phyloP scores from a whole-genome alignment of 2,888 invertebrate species.

The Pammene fasciana region DNA sequence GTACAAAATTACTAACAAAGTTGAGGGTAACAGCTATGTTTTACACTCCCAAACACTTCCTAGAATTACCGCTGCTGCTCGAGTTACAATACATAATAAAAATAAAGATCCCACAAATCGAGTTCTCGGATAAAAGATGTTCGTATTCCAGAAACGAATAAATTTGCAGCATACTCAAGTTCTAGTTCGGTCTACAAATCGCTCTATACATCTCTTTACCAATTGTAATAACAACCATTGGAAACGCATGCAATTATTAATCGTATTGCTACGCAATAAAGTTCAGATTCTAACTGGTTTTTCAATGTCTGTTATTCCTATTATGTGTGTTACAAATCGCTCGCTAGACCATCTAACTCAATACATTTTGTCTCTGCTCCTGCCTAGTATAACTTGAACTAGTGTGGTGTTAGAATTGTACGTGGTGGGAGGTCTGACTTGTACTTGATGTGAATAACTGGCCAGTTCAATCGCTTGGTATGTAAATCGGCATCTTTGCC shows the following conservation, averaged over 20 bases:
- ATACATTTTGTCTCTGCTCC: not conserved
- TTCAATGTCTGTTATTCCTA: too few relatives aligned
- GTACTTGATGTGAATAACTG: not conserved
- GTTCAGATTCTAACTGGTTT: too few relatives aligned
- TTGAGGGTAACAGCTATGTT: too few relatives aligned
- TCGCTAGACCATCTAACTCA: slow-evolving; percentile 1
- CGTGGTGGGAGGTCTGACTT: not conserved
- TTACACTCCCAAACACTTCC: too few relatives aligned
- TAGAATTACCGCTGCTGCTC: too few relatives aligned
- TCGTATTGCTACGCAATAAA: too few relatives aligned
- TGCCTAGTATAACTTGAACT: not conserved
- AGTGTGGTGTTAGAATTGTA: not conserved
- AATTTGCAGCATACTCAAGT: slow-evolving; percentile 8
- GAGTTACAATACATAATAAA: not conserved
- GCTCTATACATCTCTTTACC: not conserved
- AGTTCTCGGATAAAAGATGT: not conserved
- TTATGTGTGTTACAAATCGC: not conserved
- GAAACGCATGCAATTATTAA: too few relatives aligned
- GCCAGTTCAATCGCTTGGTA: slow-evolving; percentile 7
- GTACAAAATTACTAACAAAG: too few relatives aligned
- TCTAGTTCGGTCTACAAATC: slow-evolving; percentile 1
- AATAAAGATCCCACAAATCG: not conserved
- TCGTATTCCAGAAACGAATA: slow-evolving; percentile 5
- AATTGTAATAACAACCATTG: too few relatives aligned
- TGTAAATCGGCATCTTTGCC: slow-evolving; percentile 15